These are phyloP conservation scores for Parapristionchus giblindavisi DNA, from an alignment of 2,888 invertebrate genomes.

Conservation along the genomic window DNA sequence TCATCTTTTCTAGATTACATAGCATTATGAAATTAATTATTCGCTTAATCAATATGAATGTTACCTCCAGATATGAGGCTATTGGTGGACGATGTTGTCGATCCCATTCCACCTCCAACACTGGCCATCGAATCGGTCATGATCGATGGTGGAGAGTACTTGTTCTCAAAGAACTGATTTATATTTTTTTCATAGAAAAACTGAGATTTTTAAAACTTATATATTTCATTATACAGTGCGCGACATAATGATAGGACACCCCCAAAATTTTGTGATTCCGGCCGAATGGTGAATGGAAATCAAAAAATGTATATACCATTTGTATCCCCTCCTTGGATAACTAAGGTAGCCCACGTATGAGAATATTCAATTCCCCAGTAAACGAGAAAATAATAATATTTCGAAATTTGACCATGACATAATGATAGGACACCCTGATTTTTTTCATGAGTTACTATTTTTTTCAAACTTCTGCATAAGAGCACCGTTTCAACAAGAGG, in stretches of 20 bases:
- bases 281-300: too few relatives aligned
- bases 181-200: background rate
- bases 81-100: constrained; percentile 59
- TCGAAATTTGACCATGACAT: too few relatives aligned
- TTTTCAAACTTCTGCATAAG: too few relatives aligned
- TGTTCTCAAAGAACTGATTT: constrained; percentile 23
- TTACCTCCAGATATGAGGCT: constrained; percentile 51
- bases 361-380: too few relatives aligned
- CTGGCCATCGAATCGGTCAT: constrained; percentile 41
- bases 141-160: constrained; percentile 38
- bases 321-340: too few relatives aligned
- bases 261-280: too few relatives aligned
- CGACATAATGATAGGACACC: background rate
- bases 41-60: background rate
- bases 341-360: too few relatives aligned
- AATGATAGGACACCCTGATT: too few relatives aligned
- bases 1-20: background rate
- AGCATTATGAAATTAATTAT: background rate
- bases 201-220: background rate
- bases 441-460: too few relatives aligned
- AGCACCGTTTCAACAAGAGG: too few relatives aligned
- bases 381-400: too few relatives aligned
- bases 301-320: too few relatives aligned
- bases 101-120: constrained; percentile 41
- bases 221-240: background rate